A percentile compares a stretch with the other conserved stretches of the same genome.
phyloP scores from a whole-genome alignment of 2,888 invertebrate genomes.

The Geophilus truncorum region DNA sequence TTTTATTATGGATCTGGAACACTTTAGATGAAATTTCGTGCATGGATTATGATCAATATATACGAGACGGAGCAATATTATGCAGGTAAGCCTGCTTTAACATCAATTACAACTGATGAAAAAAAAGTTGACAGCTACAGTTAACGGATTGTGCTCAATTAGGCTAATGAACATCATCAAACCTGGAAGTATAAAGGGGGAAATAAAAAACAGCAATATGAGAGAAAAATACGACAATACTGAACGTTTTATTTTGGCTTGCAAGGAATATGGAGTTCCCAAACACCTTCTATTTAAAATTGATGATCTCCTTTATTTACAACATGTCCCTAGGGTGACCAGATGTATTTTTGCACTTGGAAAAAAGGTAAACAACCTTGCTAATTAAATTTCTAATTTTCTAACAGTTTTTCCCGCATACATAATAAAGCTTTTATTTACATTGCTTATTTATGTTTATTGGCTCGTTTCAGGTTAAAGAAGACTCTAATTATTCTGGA shows the following conservation, averaged over 20 bases:
- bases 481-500: slow-evolving; percentile 40
- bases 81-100: slow-evolving; percentile 39
- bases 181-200: slow-evolving; percentile 40
- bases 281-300: slow-evolving; percentile 41
- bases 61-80: slow-evolving; percentile 41
- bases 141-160: not conserved
- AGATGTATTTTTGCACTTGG: slow-evolving; percentile 42
- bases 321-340: slow-evolving; percentile 42
- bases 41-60: slow-evolving; percentile 41
- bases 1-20: slow-evolving; percentile 42
- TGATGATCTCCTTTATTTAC: slow-evolving; percentile 41
- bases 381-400: not conserved
- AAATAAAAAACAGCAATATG: slow-evolving; percentile 39
- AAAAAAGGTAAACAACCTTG: slow-evolving; percentile 39
- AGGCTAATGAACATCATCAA: slow-evolving; percentile 42
- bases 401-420: too few relatives aligned
- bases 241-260: slow-evolving; percentile 36
- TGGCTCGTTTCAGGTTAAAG: slow-evolving; percentile 38
- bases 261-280: slow-evolving; percentile 39
- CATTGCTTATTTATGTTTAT: not conserved
- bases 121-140: not conserved
- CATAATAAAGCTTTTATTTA: too few relatives aligned
- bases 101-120: not conserved
- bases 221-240: slow-evolving; percentile 38
- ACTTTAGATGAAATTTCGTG: slow-evolving; percentile 40